Percentiles rank a stretch among this genome's conserved stretches.
Conservation (phyloP, 2,888 invertebrate species). For the Syritta pipiens region DNA sequence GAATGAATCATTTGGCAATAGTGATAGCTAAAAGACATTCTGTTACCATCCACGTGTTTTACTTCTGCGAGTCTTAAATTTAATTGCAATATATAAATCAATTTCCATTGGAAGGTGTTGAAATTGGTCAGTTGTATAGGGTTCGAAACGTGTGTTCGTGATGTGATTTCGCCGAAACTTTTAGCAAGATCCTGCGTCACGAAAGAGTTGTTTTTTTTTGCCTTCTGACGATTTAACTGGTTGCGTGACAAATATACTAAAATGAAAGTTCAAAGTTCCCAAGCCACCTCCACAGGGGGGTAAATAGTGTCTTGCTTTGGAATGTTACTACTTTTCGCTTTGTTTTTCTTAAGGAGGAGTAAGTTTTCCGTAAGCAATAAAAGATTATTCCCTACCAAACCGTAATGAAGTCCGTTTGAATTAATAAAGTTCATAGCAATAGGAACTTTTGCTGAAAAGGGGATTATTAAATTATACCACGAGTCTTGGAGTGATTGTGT, state of each 20-base stretch:
- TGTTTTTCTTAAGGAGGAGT: too few species aligned
- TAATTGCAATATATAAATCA: too few species aligned
- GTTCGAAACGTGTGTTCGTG: conserved; percentile 23
- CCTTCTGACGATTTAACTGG: conserved; percentile 29
- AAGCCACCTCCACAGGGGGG: background rate
- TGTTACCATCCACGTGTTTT: too few species aligned
- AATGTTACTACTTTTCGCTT: too few species aligned
- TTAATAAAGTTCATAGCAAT: background rate
- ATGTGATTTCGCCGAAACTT: too few species aligned
- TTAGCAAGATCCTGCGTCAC: background rate
- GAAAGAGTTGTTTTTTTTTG: background rate
- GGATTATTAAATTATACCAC: conserved; percentile 5
- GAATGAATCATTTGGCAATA: too few species aligned
- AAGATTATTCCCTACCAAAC: background rate
- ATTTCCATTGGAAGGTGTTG: too few species aligned
- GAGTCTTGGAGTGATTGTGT: background rate
- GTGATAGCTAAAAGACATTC: too few species aligned
- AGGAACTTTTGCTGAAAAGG: background rate
- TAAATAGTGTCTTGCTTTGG: background rate
- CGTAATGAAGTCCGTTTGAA: background rate
- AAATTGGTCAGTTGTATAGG: conserved; percentile 17
- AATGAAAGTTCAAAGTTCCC: conserved; percentile 35
- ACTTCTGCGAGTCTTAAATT: too few species aligned
- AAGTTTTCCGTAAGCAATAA: conserved; percentile 1
- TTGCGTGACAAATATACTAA: conserved; percentile 27